Percentiles rank a stretch among this genome's conserved stretches.
Conservation (phyloP, 1,140 invertebrate genomes). For the Limonius californicus region DNA sequence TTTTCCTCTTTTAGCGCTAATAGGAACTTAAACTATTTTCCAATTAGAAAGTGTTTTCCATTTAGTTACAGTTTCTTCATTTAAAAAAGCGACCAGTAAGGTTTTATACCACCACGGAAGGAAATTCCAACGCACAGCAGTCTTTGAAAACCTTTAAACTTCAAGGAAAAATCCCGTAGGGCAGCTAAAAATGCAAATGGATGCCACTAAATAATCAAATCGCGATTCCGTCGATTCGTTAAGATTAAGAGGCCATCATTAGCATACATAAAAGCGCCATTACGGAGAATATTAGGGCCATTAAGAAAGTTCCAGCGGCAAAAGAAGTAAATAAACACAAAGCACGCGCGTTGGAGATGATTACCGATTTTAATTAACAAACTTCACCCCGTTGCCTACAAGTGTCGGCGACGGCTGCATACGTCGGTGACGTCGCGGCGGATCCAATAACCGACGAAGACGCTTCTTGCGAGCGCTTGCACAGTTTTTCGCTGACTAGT, state of each 20-base stretch:
- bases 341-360: conserved; percentile 1
- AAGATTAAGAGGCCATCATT: conserved; percentile 10
- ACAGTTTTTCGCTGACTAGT: background rate
- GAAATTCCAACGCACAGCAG: no score
- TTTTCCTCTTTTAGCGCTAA: no score
- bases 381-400: background rate
- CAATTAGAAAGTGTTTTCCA: no score
- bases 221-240: conserved; percentile 13
- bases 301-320: background rate
- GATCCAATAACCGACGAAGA: background rate
- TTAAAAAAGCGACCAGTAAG: no score
- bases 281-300: conserved; percentile 6
- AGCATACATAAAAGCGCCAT: conserved; percentile 12
- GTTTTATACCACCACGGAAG: no score
- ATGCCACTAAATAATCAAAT: conserved; percentile 10
- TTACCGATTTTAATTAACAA: conserved; percentile 7
- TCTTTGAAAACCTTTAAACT: no score
- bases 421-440: background rate
- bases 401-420: background rate
- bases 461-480: background rate
- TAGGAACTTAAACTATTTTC: no score
- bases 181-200: conserved; percentile 3
- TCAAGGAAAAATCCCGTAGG: background rate
- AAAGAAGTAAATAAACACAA: conserved; percentile 9
- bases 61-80: no score